Base-by-base conservation (phyloP, 2,113 vertebrate species). In the Lampris incognitus region DNA sequence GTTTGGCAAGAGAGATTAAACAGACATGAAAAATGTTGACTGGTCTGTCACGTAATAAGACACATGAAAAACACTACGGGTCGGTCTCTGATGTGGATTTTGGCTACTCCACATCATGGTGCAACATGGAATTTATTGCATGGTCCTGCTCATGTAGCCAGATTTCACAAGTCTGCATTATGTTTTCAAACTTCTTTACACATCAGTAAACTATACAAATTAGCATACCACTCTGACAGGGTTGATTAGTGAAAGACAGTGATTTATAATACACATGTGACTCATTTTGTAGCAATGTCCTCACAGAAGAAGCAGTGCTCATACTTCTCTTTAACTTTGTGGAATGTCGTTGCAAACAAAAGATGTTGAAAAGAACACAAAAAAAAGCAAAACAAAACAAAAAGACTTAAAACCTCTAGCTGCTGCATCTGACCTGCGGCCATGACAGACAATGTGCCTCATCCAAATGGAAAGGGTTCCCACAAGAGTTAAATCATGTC, bases 371-470 rank as follows among this genome's bases (percentile, higher is more conserved):
- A 77, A 61, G 72, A 42, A 8, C 40, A 78, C 6, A 82, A 65
- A 78, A 87, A 78, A 88, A 82, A 24, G 24, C 24, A 82, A 85
- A 77, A 61, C 69, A 42, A 8, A 40, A 78, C 6, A 82, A 65
- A 78, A 87, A 78, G 24, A 24, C 24, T 24, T 24, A 88, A 82
- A 78, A 46, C 41, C 66, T 88, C 46, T 76, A 75, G 79, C 77
- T n/a, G 48, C 40, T 24, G 59, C 36, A 64, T 76, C 78, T 69
- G 51, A 57, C 69, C 77, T 55, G 0, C 54, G 39, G 72, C 69
- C 24, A 24, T 74, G 65, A 78, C 68, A 64, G 60, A 37, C 55
- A 24, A 24, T 24, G 38, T 42, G 42, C 74, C 75, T 1, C 67
- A 64, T 50, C 82, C 74, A 79, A 70, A 64, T 1, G 5, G 62